Evolutionary conservation across 1,140 invertebrate genomes (phyloP), one percentile per base, ranked within the genome.

Genomic region (Tyrophagus putrescentiae): DNA sequence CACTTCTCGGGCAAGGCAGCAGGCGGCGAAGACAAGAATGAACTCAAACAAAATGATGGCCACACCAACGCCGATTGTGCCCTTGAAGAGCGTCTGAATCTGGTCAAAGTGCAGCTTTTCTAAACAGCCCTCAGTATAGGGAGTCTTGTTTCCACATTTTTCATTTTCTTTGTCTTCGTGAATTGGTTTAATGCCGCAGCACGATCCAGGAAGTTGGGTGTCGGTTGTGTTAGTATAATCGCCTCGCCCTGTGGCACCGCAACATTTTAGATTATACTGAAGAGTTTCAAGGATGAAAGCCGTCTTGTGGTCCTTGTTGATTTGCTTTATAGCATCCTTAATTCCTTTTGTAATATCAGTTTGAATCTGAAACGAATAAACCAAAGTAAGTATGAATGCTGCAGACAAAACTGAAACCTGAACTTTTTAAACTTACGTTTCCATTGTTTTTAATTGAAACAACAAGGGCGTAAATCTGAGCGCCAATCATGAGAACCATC

Each of bases 401-500:
- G 21, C 21, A 21, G 36, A 39, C 36, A 39, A 13, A 13, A 39
- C 13, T 39, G 36, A 7, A 48, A 7, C 18, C 7, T 25, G 31
- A 21, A 3, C 25, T 5, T 42, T 42, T n/a, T 48, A 21, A 7
- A 48, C 45, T 48, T 48, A 48, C 45, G 31, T 48, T 18, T 6
- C 7, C 9, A 18, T 48, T 48, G 21, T 48, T 48, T 21, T 48
- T 6, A 7, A 48, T 48, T 13, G 45, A 21, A 48, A 25, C 23
- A 18, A 48, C 45, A 6, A 48, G 9, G 7, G 45, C 45, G 18
- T 25, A 48, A 7, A 48, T 48, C 31, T 48, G 45, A 9, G 45
- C 45, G 21, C 45, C 45, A 48, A 48, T 18, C 45, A 48, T 7
- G 18, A 48, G 45, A 21, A 48, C 31, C 45, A 48, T 48, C 7